These are phyloP conservation scores for Drosophila paranaensis DNA, from an alignment of 2,888 invertebrate genomes.

Conservation along the genomic window DNA sequence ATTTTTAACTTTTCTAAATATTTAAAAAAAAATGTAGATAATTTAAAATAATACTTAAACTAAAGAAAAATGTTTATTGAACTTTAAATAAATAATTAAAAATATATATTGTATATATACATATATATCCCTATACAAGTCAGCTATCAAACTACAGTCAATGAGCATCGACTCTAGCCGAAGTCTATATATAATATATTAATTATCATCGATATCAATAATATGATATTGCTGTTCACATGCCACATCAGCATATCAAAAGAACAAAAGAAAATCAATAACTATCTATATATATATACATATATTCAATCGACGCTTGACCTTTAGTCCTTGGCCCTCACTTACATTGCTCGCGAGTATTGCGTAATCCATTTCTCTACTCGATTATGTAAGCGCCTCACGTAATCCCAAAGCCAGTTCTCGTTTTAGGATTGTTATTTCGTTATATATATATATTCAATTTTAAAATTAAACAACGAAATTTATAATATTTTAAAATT, in stretches of 20 bases:
- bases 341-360: slow-evolving; percentile 59
- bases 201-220: neutral
- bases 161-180: neutral
- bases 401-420: slow-evolving; percentile 32
- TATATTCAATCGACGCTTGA: slow-evolving; percentile 33
- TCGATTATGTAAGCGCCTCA: slow-evolving; percentile 59
- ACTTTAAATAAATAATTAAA: neutral
- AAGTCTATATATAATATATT: neutral
- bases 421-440: slow-evolving; percentile 9
- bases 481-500: slow-evolving; percentile 47
- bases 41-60: too few relatives aligned
- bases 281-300: slow-evolving; percentile 2
- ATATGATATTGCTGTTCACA: neutral
- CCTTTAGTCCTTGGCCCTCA: slow-evolving; percentile 37
- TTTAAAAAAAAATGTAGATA: too few relatives aligned
- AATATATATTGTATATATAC: neutral
- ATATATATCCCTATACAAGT: too few relatives aligned
- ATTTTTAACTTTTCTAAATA: too few relatives aligned
- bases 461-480: slow-evolving; percentile 50
- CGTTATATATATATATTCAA: slow-evolving; percentile 13
- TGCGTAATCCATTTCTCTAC: slow-evolving; percentile 69
- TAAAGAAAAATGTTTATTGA: too few relatives aligned
- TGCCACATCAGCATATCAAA: neutral
- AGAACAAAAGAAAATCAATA: slow-evolving; percentile 22
- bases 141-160: neutral